These are phyloP conservation scores for Saccopteryx bilineata DNA, from an alignment of 2,113 vertebrate genomes.

Conservation along the genomic window DNA sequence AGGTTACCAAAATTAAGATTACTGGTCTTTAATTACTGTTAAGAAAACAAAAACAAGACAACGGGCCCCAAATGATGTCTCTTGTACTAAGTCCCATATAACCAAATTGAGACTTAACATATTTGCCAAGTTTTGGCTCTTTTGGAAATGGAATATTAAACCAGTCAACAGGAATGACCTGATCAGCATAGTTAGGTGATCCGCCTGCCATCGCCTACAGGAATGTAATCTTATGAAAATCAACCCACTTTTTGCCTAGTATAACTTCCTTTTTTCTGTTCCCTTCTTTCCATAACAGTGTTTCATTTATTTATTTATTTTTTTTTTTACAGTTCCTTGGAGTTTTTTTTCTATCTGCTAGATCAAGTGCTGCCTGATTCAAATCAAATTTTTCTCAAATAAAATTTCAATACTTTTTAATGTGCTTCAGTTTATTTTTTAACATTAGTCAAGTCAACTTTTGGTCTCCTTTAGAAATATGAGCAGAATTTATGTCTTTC, in stretches of 20 bases:
- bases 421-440: background rate
- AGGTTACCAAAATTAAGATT: background rate
- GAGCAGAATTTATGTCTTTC: background rate
- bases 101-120: background rate
- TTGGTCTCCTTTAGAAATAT: background rate
- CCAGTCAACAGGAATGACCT: background rate
- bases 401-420: background rate
- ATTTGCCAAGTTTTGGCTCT: background rate
- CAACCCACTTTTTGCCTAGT: background rate
- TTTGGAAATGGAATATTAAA: background rate
- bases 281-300: background rate
- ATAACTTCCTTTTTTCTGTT: background rate
- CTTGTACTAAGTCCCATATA: background rate
- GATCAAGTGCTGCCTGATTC: background rate
- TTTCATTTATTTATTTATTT: background rate
- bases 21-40: conserved; percentile 15
- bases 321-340: background rate
- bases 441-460: background rate
- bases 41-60: background rate
- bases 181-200: background rate
- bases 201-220: background rate
- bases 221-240: background rate
- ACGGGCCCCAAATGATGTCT: background rate
- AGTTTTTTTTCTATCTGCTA: background rate
- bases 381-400: background rate